These are phyloP conservation scores for Merops nubicus DNA, from an alignment of 2,113 vertebrate genomes.

Conservation along the genomic window DNA sequence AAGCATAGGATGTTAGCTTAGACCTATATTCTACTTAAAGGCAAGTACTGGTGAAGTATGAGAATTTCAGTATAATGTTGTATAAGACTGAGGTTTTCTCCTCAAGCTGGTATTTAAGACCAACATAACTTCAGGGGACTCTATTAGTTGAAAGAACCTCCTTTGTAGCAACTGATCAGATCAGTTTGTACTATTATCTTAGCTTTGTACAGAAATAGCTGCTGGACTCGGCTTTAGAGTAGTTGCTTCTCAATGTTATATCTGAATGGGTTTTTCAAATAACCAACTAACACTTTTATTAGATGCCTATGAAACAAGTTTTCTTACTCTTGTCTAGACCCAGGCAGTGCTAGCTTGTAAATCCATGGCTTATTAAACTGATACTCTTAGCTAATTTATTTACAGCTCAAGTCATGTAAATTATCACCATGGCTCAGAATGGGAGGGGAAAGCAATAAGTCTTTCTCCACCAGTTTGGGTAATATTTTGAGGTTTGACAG, in stretches of 20 bases:
- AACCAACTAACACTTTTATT: background rate
- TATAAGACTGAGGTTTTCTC: background rate
- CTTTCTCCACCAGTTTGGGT: background rate
- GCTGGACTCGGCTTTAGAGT: background rate
- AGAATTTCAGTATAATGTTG: background rate
- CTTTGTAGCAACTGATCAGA: background rate
- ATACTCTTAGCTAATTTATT: background rate
- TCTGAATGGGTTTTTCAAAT: background rate
- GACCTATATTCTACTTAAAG: background rate
- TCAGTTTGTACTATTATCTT: background rate
- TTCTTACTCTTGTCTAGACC: background rate
- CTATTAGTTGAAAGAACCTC: fast-evolving
- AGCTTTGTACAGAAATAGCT: background rate
- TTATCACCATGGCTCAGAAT: background rate
- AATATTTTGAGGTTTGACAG: background rate
- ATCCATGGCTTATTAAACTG: background rate
- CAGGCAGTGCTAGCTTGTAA: background rate
- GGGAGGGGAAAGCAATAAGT: background rate
- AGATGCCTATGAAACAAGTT: background rate
- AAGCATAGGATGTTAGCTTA: background rate
- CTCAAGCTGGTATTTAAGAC: background rate
- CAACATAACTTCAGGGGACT: background rate
- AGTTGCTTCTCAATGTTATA: background rate
- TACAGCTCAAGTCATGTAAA: background rate
- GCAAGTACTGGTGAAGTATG: too few relatives aligned